Evolutionary conservation across 2,113 vertebrate species (phyloP).

Genomic region (Ascaphus truei): DNA sequence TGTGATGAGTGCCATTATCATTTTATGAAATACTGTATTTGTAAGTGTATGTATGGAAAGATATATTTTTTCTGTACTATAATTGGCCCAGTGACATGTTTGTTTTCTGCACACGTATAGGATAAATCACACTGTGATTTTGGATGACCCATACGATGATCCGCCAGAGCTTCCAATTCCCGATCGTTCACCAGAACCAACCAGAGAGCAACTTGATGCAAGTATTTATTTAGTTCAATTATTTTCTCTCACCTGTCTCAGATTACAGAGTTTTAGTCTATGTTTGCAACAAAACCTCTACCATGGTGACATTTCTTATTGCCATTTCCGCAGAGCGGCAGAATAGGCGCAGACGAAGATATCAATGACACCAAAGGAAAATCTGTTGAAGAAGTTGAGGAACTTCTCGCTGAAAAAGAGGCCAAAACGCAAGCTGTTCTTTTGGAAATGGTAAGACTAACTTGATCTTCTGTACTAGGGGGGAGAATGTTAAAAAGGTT

Average conservation of each 20-base stretch:
- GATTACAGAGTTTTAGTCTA: neutral
- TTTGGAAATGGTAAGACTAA: constrained; percentile 93
- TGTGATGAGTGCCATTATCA: no score
- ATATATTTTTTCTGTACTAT: no score
- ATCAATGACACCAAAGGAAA: constrained; percentile 84
- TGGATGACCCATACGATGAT: constrained; percentile 94
- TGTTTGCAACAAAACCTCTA: neutral
- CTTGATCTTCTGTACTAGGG: no score
- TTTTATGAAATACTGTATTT: no score
- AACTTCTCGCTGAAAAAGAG: constrained; percentile 87
- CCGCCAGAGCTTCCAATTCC: constrained; percentile 81
- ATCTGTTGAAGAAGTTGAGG: constrained; percentile 80
- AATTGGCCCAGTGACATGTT: no score
- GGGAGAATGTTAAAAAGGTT: no score
- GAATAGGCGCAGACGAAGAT: constrained; percentile 94
- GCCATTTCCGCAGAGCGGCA: constrained; percentile 77
- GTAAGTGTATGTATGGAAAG: no score
- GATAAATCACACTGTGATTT: constrained; percentile 94
- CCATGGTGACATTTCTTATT: neutral
- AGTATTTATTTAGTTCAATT: constrained; percentile 49
- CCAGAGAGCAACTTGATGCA: constrained; percentile 88
- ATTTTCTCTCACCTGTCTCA: no score
- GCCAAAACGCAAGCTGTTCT: constrained; percentile 94
- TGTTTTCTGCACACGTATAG: no score
- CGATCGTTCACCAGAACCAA: constrained; percentile 90